Base-by-base conservation (phyloP, 1,140 invertebrate species). In the Andrena cerasifolii region DNA sequence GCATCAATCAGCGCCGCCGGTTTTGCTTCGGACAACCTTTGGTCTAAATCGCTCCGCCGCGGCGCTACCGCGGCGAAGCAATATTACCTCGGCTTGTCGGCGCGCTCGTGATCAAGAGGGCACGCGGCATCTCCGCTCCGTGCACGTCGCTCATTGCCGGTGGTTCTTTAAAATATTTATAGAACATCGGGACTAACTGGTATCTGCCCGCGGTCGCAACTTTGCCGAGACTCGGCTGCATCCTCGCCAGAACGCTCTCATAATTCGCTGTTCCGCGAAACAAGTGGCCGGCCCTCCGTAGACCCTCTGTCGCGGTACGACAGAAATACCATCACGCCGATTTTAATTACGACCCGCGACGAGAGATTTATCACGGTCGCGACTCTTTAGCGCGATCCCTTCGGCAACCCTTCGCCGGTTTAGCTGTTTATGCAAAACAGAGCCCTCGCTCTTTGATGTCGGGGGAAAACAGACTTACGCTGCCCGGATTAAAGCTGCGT, bases 371-470 rank as follows among this genome's bases (percentile, higher is more conserved):
- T 67, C 36, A 36, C 51, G 16, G 14, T 47, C 26, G 43, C 62
- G 26, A 49, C 43, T 49, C 62, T 65, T 65, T 24, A 61, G 33
- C 33, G 33, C 58, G 58, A 40, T n/a, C 58, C 70, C 71, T 53
- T 53, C 58, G 47, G 18, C 43, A 26, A 54, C 61, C 71, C 53
- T 51, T 68, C 49, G 5, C 31, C 62, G 47, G 51, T 75, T 66
- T 28, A 67, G 62, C 63, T 76, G 63, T 75, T 75, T 68, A 75
- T 68, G 73, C 73, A 75, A 75, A 67, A 43, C 62, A 47, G 43
- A 26, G 28, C n/a, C 40, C 16, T 68, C 18, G 10, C 36, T 51
- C 71, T 74, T 74, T 74, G 71, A 74, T 74, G 61, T 74, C 71
- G 45, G 53, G 31, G 21, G n/a, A 49, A 49, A 65, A 18, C 51